Base-by-base conservation (phyloP, 2,888 invertebrate genomes). In the Phortica okadai region DNA sequence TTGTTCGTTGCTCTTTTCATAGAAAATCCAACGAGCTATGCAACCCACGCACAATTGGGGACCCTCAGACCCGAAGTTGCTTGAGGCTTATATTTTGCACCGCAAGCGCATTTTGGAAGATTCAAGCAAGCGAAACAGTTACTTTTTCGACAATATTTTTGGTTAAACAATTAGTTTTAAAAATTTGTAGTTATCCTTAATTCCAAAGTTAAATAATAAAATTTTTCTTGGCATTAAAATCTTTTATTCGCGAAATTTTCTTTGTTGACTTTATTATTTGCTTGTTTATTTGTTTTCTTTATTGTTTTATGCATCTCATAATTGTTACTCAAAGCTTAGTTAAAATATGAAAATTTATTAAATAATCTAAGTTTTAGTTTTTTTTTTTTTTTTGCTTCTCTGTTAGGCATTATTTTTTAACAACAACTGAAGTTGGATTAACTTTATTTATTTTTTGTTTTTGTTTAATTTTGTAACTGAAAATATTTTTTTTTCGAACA, bases 81-180 rank as follows among this genome's bases (percentile, higher is more conserved):
- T 91, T 33, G 92, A 92, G 67, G 92, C 93, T 74, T 94, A 94
- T 76, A 73, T 88, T 3, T 88, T 91, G 21, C 83, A 83, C 44
- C 74, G 78, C 5, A 80, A 82, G 14, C 73, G 77, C 0, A 44
- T 76, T 16, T 21, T 54, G 45, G 74, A 74, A 6, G 67, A 75
- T 4, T 75, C 79, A 58, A 62, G 75, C 0, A 77, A 76, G 45
- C 75, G 83, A 7, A 78, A 83, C 56, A 77, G 77, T 8, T 83
- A 79, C 73, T 81, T 88, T 64, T 83, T 82, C 66, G 89, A 91
- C 62, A 91, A 91, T 75, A 90, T 91, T 69, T 90, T 91, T 73
- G 89, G 89, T 74, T 91, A 84, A 82, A 44, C 73, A 42, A 56
- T 33, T 10, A 75, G 67, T 62, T 16, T 56, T 56, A 10, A 16